Evolutionary conservation across 2,797 vertebrate genomes (phyloP).

Genomic region (Intellagama lesueurii): DNA sequence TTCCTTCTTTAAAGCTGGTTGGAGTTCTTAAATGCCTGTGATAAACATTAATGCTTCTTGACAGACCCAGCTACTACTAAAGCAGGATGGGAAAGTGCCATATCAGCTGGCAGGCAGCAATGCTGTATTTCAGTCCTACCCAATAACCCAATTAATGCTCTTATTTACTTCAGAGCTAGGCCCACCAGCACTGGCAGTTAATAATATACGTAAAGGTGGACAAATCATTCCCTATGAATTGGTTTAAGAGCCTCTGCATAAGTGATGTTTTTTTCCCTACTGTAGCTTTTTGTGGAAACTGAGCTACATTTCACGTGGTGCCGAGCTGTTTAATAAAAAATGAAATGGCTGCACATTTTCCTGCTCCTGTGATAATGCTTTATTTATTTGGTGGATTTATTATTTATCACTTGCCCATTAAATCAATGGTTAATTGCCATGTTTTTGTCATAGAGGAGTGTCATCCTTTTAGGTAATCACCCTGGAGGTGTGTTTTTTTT

Average conservation of each 20-base stretch:
- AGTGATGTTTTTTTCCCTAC: neutral
- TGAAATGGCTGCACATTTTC: neutral
- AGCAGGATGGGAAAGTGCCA: neutral
- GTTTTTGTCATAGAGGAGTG: neutral
- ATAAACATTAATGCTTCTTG: constrained; percentile 40
- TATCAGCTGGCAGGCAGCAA: neutral
- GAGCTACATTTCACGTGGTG: neutral
- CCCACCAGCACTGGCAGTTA: neutral
- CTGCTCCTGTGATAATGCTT: neutral
- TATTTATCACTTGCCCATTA: neutral
- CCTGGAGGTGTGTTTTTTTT: neutral
- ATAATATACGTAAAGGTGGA: neutral
- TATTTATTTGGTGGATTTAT: too few relatives aligned
- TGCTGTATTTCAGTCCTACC: neutral
- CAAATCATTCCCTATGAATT: neutral
- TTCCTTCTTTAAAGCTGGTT: constrained; percentile 9
- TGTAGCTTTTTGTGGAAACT: neutral
- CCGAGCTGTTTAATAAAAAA: neutral
- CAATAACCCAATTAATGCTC: neutral
- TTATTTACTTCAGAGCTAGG: neutral
- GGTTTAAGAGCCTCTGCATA: neutral
- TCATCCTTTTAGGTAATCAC: neutral
- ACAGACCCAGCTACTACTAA: neutral
- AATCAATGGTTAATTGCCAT: neutral
- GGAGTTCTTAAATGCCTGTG: neutral